Base-by-base conservation (phyloP, 2,888 invertebrate genomes). In the Mythimna ferrago region DNA sequence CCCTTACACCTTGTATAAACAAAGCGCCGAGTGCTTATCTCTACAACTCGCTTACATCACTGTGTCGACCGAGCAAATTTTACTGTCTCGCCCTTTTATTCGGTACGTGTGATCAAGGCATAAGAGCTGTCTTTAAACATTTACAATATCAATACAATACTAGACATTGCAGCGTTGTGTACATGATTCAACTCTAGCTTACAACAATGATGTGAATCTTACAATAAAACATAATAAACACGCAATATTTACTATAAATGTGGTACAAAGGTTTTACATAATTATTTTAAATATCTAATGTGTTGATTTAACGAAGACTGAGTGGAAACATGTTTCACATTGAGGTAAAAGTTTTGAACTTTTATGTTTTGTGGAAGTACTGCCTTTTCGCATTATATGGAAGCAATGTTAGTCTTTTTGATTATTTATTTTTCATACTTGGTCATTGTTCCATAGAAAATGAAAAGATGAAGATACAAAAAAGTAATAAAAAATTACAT, bases 161-260 rank as follows among this genome's bases (percentile, higher is more conserved):
- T 44, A 44, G 44, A 14, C 14, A 44, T 44, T 44, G 11, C 44
- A 44, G 44, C 66, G 62, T 62, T 78, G 82, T 72, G 60, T 71
- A 67, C 82, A 78, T 2, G 66, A 71, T 4, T 53, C 54, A 73
- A 66, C 10, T 7, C 58, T 11, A 61, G 11, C 73, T 73, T 78
- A 82, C 14, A 66, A 38, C 66, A 63, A 73, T 44, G 26, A 19
- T 73, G 79, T 73, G 73, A 73, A 73, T 41, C 67, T 73, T 73
- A 58, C 44, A 73, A 58, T 71, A 69, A 78, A 77, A 78, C 71
- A 58, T 73, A 65, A 58, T 56, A 70, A 11, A 65, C 48, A 60
- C 60, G n/a, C 21, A 73, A 72, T 64, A 77, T 66, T 62, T 48
- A 60, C 16, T 69, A 66, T 35, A 35, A 51, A 71, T 58, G 41